Percentiles rank a stretch among this genome's conserved stretches.
Evolutionary conservation across 2,113 vertebrate genomes (phyloP).

Genomic region (Mungos mungo): DNA sequence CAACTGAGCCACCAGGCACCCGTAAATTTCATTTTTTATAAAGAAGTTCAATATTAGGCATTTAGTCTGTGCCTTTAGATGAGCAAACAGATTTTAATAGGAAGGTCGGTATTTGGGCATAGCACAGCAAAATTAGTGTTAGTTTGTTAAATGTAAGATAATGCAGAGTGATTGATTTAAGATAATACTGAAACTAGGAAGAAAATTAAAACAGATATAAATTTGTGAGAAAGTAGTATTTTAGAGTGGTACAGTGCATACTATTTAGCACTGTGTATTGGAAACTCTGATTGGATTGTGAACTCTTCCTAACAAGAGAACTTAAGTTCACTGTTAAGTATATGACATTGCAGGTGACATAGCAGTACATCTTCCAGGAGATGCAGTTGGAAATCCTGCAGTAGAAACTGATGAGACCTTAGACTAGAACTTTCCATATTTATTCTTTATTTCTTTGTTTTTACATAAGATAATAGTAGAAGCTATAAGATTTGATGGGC

Average conservation of each 20-base stretch:
- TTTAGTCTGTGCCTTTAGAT: neutral
- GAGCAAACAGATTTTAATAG: neutral
- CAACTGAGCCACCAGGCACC: no score
- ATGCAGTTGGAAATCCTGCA: neutral
- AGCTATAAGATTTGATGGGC: neutral
- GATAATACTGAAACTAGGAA: slow-evolving; percentile 17
- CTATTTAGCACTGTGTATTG: neutral
- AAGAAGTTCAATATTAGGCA: neutral
- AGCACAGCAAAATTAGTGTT: slow-evolving; percentile 33
- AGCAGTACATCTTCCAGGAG: neutral
- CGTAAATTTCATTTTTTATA: neutral
- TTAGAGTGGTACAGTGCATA: neutral
- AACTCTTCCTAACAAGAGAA: neutral
- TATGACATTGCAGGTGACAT: neutral
- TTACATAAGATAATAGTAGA: neutral
- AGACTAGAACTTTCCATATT: neutral
- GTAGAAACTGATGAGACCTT: neutral
- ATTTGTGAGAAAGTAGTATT: neutral
- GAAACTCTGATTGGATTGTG: neutral
- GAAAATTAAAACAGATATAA: neutral
- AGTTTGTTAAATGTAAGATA: slow-evolving; percentile 27
- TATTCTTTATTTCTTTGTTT: slow-evolving; percentile 10
- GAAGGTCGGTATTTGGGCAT: neutral
- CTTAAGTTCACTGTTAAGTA: neutral
- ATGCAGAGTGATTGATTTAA: slow-evolving; percentile 36